These are phyloP conservation scores for Cynopterus sphinx DNA, from an alignment of 2,797 vertebrate genomes.

Conservation along the genomic window DNA sequence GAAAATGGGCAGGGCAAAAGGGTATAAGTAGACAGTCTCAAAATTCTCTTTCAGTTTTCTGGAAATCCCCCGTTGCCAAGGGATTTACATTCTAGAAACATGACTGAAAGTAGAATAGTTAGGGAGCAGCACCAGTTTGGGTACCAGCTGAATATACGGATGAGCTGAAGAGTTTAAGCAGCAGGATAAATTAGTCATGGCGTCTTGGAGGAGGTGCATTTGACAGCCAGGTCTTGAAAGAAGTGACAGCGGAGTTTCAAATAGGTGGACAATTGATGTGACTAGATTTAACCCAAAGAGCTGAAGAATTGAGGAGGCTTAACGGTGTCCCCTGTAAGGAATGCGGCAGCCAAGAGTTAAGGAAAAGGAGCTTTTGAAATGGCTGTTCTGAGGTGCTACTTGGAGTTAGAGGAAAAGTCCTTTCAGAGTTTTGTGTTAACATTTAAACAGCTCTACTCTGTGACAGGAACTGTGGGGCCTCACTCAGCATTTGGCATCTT, in stretches of 20 bases:
- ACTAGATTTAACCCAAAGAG: conserved; percentile 42
- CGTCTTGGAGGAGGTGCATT: conserved; percentile 30
- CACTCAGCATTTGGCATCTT: conserved; percentile 24
- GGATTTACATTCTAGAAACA: conserved; percentile 44
- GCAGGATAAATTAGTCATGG: background rate
- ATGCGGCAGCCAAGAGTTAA: background rate
- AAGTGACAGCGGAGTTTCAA: conserved; percentile 22
- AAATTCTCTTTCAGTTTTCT: conserved; percentile 23
- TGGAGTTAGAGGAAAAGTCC: conserved; percentile 42
- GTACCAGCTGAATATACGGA: background rate
- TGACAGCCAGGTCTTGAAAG: conserved; percentile 26
- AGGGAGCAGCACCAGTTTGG: conserved; percentile 12
- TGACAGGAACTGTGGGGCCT: background rate
- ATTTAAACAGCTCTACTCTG: background rate
- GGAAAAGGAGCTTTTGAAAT: conserved; percentile 34
- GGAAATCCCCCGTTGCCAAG: background rate
- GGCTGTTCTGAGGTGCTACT: conserved; percentile 21
- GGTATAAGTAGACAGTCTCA: background rate
- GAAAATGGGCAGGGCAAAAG: conserved; percentile 15
- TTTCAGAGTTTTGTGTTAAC: conserved; percentile 35
- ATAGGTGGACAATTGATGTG: conserved; percentile 16
- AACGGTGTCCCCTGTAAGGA: background rate
- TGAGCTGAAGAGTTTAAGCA: conserved; percentile 13
- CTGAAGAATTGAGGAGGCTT: background rate
- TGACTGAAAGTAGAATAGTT: conserved; percentile 48